Evolutionary conservation across 2,888 invertebrate genomes (phyloP).

Genomic region (Amitus sp.): DNA sequence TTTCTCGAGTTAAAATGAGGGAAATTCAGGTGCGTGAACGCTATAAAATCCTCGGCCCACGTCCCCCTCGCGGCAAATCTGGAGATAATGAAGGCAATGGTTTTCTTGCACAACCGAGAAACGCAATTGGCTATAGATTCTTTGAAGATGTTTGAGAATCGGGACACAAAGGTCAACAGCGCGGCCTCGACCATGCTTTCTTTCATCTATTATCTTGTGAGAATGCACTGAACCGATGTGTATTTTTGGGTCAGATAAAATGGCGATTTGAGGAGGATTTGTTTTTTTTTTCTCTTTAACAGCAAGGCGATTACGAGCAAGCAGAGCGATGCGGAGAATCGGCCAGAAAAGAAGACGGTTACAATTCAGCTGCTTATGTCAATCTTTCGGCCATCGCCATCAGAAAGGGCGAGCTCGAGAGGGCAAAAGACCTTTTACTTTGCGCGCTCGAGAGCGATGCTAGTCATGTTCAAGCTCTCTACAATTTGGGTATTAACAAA

Average conservation of each 20-base stretch:
- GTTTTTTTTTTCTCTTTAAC: slow-evolving; percentile 15
- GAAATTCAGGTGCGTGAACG: slow-evolving; percentile 90
- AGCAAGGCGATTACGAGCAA: slow-evolving; percentile 84
- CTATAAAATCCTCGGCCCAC: slow-evolving; percentile 90
- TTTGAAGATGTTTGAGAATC: slow-evolving; percentile 86
- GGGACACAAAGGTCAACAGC: slow-evolving; percentile 83
- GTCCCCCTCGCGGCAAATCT: slow-evolving; percentile 85
- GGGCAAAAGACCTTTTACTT: slow-evolving; percentile 77
- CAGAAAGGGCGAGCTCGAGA: slow-evolving; percentile 74
- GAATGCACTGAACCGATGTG: no score
- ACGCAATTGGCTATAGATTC: slow-evolving; percentile 84
- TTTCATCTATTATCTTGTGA: slow-evolving; percentile 83
- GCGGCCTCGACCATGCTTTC: slow-evolving; percentile 88
- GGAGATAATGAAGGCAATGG: slow-evolving; percentile 91
- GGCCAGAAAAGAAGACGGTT: slow-evolving; percentile 79
- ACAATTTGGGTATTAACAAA: slow-evolving; percentile 78
- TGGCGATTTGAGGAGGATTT: no score
- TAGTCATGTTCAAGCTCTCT: slow-evolving; percentile 85
- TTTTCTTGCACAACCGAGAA: slow-evolving; percentile 84
- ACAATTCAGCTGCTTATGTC: slow-evolving; percentile 84
- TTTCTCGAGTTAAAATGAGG: no score
- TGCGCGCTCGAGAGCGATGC: slow-evolving; percentile 84
- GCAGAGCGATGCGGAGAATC: slow-evolving; percentile 81
- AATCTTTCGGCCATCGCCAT: slow-evolving; percentile 86
- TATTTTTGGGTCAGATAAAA: no score